Conservation (phyloP, 2,797 vertebrate species). For the Cyprinella venusta region DNA sequence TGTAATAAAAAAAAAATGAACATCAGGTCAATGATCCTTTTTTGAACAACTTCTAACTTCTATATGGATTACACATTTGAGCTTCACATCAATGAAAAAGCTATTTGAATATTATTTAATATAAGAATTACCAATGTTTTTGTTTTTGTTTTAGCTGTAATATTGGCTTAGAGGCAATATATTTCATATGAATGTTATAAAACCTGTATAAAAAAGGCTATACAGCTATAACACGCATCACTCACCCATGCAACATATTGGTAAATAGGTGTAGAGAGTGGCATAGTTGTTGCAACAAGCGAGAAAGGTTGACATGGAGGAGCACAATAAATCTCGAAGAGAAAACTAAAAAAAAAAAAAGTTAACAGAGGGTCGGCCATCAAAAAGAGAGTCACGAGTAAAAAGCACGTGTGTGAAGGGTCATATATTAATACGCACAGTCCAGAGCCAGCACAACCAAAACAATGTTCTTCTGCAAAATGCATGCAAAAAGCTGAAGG, state of each 20-base stretch:
- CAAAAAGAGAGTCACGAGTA: no score
- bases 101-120: background rate
- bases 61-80: background rate
- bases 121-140: background rate
- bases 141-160: background rate
- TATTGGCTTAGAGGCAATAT: background rate
- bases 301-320: no score
- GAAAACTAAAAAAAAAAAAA: no score
- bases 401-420: no score
- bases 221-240: no score
- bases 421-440: no score
- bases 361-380: no score
- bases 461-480: background rate
- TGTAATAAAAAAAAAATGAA: background rate
- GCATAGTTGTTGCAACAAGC: no score
- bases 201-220: background rate
- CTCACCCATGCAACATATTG: no score
- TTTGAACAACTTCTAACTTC: background rate
- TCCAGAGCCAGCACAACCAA: no score
- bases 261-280: no score
- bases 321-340: no score
- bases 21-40: background rate
- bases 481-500: background rate
- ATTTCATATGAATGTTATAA: background rate
- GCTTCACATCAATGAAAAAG: background rate